Evolutionary conservation across 1,140 invertebrate species (phyloP), one percentile per base, ranked within the genome.

Genomic region (Saccostrea echinata): DNA sequence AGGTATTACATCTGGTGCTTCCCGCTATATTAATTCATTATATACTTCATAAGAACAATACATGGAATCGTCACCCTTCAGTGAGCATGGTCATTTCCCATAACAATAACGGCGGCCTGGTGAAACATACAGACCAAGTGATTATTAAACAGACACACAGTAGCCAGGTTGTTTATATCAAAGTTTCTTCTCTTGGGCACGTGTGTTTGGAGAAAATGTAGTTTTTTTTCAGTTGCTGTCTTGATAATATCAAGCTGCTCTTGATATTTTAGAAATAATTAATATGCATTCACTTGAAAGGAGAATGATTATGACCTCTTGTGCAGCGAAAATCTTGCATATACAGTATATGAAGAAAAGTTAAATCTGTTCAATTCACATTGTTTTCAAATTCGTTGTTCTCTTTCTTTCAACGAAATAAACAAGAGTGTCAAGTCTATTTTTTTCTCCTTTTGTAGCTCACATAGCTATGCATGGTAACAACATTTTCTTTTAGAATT

Each of bases 31-130:
- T 76, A 76, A 30, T 76, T 76, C 68, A 76, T 76, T 76, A 76
- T 76, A 76, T 76, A 76, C 68, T 76, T 76, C 68, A 76, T 76
- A 76, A 76, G 68, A 76, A 76, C 68, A 76, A 76, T 76, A 76
- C 30, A 30, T 2, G 30, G 27, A 76, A 30, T 33, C 68, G 68
- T 13, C 27, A 76, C 1, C 13, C 68, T 33, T 76, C 24, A 33
- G 11, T 76, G 68, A 30, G 24, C 68, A 13, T 76, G 68, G 68
- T 76, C 68, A 76, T 76, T 76, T 76, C 68, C 68, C 68, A 76
- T 1, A 76, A 76, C 68, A 76, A 76, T 76, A 76, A 9, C 27
- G 68, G 68, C 27, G 27, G 68, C 3, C 68, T 76, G 68, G 27
- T 30, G 16, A 27, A 76, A 76, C 68, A 76, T 2, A 30, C 68